These are phyloP conservation scores for Maconellicoccus hirsutus DNA, from an alignment of 1,140 invertebrate species.

Conservation along the genomic window DNA sequence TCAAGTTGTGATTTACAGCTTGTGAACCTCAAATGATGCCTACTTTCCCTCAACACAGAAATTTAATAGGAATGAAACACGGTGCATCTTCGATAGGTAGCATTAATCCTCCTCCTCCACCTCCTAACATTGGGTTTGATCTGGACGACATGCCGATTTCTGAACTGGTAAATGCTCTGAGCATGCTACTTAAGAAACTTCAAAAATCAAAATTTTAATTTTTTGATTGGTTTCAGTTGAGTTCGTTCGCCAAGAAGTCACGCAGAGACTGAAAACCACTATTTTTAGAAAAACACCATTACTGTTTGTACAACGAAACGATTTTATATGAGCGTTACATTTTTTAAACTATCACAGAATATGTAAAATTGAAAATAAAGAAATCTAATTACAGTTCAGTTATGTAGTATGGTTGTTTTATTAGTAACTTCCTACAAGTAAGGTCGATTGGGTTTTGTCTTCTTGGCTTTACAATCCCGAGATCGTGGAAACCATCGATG, in stretches of 20 bases:
- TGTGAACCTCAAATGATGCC: slow-evolving; percentile 95
- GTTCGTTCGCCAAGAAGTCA: background rate
- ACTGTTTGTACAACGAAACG: background rate
- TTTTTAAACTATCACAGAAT: too few relatives aligned
- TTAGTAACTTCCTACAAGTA: too few relatives aligned
- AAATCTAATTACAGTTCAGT: too few relatives aligned
- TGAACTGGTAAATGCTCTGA: background rate
- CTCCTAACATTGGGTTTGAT: slow-evolving; percentile 34
- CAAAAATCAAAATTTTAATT: background rate
- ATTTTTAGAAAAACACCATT: too few relatives aligned
- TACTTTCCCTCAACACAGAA: slow-evolving; percentile 89
- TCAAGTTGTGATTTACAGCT: slow-evolving; percentile 45
- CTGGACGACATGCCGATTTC: background rate
- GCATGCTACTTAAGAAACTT: background rate
- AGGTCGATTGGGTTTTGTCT: background rate
- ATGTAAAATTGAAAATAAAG: too few relatives aligned
- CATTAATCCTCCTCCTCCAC: slow-evolving; percentile 33
- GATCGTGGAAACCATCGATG: slow-evolving; percentile 63
- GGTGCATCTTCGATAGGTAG: background rate
- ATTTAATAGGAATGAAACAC: slow-evolving; percentile 46
- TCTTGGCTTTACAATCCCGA: background rate
- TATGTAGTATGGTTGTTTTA: too few relatives aligned
- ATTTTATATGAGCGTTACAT: too few relatives aligned
- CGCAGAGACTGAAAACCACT: background rate
- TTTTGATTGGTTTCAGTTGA: background rate